phyloP scores from a whole-genome alignment of 2,113 vertebrate genomes.

The Brachirus orientalis region DNA sequence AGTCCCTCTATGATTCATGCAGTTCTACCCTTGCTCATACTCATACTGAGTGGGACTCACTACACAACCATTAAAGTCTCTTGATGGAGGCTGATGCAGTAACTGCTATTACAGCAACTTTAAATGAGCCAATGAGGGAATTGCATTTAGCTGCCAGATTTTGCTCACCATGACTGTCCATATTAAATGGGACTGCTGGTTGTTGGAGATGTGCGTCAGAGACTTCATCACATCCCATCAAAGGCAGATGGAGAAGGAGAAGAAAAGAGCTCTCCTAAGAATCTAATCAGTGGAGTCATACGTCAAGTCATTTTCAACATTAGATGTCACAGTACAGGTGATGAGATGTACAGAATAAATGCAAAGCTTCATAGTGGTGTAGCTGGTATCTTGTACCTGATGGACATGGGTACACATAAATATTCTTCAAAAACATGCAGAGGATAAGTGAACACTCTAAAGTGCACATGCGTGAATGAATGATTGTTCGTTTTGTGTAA shows the following conservation, averaged over 20 bases:
- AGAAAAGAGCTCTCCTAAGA: not conserved
- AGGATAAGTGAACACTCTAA: too few species aligned
- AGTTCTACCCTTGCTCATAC: slow-evolving; percentile 23
- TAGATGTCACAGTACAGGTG: too few species aligned
- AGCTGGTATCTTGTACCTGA: too few species aligned
- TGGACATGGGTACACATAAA: too few species aligned
- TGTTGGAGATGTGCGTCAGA: slow-evolving; percentile 51
- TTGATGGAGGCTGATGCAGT: slow-evolving; percentile 14
- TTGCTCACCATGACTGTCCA: not conserved
- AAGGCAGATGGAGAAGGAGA: not conserved
- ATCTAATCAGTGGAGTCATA: not conserved
- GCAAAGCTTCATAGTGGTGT: too few species aligned
- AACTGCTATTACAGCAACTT: slow-evolving; percentile 14
- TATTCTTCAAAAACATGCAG: too few species aligned
- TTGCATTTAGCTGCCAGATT: slow-evolving; percentile 12
- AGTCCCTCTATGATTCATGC: slow-evolving; percentile 24
- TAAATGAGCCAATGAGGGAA: slow-evolving; percentile 15
- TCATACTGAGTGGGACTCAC: slow-evolving; percentile 11
- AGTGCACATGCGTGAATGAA: too few species aligned
- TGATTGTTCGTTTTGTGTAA: too few species aligned
- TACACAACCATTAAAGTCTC: slow-evolving; percentile 17
- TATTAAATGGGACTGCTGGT: slow-evolving; percentile 3
- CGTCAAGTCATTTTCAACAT: not conserved
- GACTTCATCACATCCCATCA: slow-evolving; percentile 6
- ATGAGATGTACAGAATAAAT: too few species aligned